Evolutionary conservation across 2,888 invertebrate genomes (phyloP), one percentile per base, ranked within the genome.

Genomic region (Steinernema scapterisci): DNA sequence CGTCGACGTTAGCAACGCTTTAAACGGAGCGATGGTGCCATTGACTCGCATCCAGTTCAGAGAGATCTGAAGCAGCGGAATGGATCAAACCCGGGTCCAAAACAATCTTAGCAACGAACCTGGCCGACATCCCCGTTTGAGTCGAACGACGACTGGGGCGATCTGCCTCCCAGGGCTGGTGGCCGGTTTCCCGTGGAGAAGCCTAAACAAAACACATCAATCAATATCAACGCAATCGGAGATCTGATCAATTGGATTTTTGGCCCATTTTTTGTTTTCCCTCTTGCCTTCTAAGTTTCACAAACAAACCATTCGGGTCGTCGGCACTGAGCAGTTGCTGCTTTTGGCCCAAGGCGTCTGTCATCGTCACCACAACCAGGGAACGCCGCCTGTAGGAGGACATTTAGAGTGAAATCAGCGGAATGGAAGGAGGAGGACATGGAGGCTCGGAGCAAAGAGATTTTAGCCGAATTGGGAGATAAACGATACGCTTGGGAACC

Each of bases 41-140:
- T 85, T 87, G 78, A 85, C 78, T 70, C 86, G 79, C 85, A 87
- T 84, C 80, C 82, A 84, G 70, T 84, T 84, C 76, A 85, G 79
- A 6, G 85, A 84, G 56, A 85, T 85, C 84, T 84, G 73, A 72
- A 83, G 6, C 5, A 13, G 54, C n/a, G n/a, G n/a, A n/a, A 19
- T 11, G 11, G 11, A 21, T 9, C 21, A 21, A 44, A 7, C 13
- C 13, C 48, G 63, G 51, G 21, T 52, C 73, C 56, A 73, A 73
- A 75, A 78, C 21, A 75, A 38, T 2, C 31, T 46, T 23, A 21
- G 51, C 16, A 19, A 72, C 27, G 38, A n/a, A 84, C 83, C 79
- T 84, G 84, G 13, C 83, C 84, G 19, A 84, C 84, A 78, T 84
- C 84, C n/a, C 80, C 81, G 75, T 84, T 84, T n/a, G 82, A 82